Evolutionary conservation across 2,113 vertebrate genomes (phyloP).

Genomic region (Caracal caracal): DNA sequence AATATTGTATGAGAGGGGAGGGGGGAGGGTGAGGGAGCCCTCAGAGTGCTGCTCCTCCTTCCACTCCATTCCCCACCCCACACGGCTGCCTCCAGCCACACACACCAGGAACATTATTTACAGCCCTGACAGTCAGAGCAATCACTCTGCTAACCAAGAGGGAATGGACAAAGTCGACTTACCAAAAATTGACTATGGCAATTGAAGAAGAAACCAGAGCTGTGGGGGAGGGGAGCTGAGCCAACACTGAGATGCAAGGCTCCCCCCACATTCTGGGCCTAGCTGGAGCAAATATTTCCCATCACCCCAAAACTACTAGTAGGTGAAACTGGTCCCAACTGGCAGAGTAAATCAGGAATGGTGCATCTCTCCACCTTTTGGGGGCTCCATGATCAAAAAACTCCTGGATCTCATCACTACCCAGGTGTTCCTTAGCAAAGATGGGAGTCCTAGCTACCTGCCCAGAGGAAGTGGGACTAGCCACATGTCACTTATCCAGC

Average conservation of each 20-base stretch:
- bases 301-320: not conserved
- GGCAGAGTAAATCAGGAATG: slow-evolving; percentile 35
- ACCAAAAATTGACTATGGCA: slow-evolving; percentile 77
- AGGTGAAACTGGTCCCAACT: slow-evolving; percentile 9
- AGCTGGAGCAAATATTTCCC: not conserved
- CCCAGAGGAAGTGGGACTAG: not conserved
- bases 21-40: slow-evolving; percentile 78
- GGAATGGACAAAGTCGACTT: slow-evolving; percentile 80
- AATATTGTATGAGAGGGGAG: slow-evolving; percentile 91
- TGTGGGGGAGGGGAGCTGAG: slow-evolving; percentile 47
- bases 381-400: not conserved
- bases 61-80: slow-evolving; percentile 75
- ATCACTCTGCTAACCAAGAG: slow-evolving; percentile 82
- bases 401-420: slow-evolving; percentile 9
- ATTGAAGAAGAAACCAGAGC: slow-evolving; percentile 67
- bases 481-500: not conserved
- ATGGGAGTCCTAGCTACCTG: slow-evolving; percentile 25
- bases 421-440: slow-evolving; percentile 39
- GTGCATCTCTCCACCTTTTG: not conserved
- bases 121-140: slow-evolving; percentile 83
- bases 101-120: slow-evolving; percentile 83
- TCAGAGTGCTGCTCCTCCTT: slow-evolving; percentile 69
- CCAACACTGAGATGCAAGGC: slow-evolving; percentile 9
- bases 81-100: slow-evolving; percentile 78
- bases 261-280: not conserved